Evolutionary conservation across 2,888 invertebrate species (phyloP).

Genomic region (Palloptera scutellata): DNA sequence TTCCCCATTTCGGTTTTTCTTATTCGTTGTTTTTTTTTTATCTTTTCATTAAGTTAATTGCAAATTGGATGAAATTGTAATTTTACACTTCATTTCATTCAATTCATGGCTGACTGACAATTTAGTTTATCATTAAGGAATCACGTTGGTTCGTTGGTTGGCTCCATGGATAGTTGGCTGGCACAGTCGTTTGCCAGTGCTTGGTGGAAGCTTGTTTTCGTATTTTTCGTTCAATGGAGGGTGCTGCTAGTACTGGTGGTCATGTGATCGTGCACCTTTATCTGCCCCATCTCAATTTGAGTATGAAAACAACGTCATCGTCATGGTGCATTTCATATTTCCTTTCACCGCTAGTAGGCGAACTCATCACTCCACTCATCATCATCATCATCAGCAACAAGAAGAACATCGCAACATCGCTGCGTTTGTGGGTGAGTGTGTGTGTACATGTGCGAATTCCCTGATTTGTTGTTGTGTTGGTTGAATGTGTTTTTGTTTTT

Average conservation of each 20-base stretch:
- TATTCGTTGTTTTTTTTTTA: slow-evolving; percentile 35
- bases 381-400: too few relatives aligned
- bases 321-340: not conserved
- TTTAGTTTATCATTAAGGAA: slow-evolving; percentile 60
- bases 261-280: not conserved
- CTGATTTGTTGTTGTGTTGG: not conserved
- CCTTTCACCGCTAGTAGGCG: too few relatives aligned
- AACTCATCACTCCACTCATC: too few relatives aligned
- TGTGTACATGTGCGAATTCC: not conserved
- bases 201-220: too few relatives aligned
- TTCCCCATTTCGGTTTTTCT: not conserved
- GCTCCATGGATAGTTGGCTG: not conserved
- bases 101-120: slow-evolving; percentile 62
- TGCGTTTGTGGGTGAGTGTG: not conserved
- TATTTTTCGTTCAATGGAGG: too few relatives aligned
- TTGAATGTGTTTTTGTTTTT: not conserved
- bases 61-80: slow-evolving; percentile 63
- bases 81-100: slow-evolving; percentile 61
- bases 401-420: too few relatives aligned
- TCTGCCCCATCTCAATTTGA: not conserved
- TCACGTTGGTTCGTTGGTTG: slow-evolving; percentile 10
- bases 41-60: slow-evolving; percentile 60
- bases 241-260: too few relatives aligned
- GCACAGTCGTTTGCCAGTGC: not conserved
- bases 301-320: not conserved